Percentiles rank a stretch among this genome's conserved stretches.
Conservation (phyloP, 2,888 invertebrate species). For the Crioceris asparagi region DNA sequence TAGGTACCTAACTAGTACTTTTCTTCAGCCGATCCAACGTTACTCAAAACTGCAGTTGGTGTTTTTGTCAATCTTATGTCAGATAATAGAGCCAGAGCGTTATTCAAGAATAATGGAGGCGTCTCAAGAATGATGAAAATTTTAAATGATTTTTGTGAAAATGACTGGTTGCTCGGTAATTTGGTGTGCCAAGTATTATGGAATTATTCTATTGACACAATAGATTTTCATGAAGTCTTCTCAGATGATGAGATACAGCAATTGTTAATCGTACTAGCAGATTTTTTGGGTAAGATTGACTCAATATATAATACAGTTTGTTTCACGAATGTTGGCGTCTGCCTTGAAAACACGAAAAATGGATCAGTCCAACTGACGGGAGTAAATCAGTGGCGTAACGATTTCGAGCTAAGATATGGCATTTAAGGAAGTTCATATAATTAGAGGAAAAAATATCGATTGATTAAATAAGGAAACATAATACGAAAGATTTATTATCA, state of each 20-base stretch:
- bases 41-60: constrained; percentile 68
- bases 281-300: constrained; percentile 40
- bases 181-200: constrained; percentile 67
- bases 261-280: constrained; percentile 43
- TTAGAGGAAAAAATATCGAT: too few relatives aligned
- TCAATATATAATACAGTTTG: too few relatives aligned
- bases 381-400: too few relatives aligned
- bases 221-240: constrained; percentile 40
- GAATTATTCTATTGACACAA: constrained; percentile 53
- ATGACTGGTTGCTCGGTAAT: constrained; percentile 58
- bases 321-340: too few relatives aligned
- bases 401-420: too few relatives aligned
- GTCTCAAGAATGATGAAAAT: constrained; percentile 44
- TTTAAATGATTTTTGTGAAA: constrained; percentile 46
- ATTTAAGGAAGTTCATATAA: too few relatives aligned
- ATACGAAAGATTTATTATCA: too few relatives aligned
- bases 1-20: constrained; percentile 2
- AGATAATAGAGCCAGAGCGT: constrained; percentile 44
- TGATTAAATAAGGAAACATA: too few relatives aligned
- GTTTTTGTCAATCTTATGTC: constrained; percentile 72
- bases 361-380: too few relatives aligned
- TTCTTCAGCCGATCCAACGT: constrained; percentile 48
- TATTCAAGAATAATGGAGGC: constrained; percentile 44
- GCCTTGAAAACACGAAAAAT: too few relatives aligned
- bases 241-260: constrained; percentile 43